phyloP scores from a whole-genome alignment of 2,888 invertebrate species.

The Gari tellinella region DNA sequence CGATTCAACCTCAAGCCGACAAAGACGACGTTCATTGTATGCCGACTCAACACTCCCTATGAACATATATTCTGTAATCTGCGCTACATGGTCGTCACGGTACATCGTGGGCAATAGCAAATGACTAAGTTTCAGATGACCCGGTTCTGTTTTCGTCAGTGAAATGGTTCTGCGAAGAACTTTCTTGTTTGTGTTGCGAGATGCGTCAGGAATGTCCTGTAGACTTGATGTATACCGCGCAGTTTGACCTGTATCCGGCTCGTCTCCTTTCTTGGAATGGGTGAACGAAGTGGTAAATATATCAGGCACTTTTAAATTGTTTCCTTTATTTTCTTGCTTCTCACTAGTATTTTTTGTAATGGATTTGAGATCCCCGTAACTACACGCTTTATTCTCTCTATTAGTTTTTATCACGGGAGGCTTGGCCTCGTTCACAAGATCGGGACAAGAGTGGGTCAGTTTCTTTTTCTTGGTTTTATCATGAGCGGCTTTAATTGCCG shows the following conservation, averaged over 20 bases:
- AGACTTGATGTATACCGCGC: conserved; percentile 17
- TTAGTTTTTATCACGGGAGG: conserved; percentile 1
- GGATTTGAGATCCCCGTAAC: conserved; percentile 33
- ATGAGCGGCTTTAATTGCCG: conserved; percentile 44
- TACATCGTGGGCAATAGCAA: conserved; percentile 59
- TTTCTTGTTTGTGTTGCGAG: conserved; percentile 18
- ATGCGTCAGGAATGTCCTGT: conserved; percentile 31
- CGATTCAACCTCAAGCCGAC: conserved; percentile 84
- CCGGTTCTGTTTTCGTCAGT: conserved; percentile 20
- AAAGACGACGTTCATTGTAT: conserved; percentile 84
- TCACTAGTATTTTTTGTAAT: conserved; percentile 1
- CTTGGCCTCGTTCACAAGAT: conserved; percentile 23
- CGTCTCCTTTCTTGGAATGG: conserved; percentile 42
- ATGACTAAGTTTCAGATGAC: conserved; percentile 25
- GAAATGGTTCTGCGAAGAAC: conserved; percentile 38
- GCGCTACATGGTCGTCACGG: conserved; percentile 62
- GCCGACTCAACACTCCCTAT: conserved; percentile 84
- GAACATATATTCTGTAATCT: conserved; percentile 81
- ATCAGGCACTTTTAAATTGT: conserved; percentile 57
- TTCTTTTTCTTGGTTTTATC: conserved; percentile 26
- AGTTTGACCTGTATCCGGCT: not conserved
- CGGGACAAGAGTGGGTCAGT: conserved; percentile 54
- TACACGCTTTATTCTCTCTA: conserved; percentile 20
- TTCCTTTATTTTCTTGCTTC: conserved; percentile 6
- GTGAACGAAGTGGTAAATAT: conserved; percentile 71